These are phyloP conservation scores for Gambelia wislizenii DNA, from an alignment of 2,797 vertebrate genomes.

Conservation along the genomic window DNA sequence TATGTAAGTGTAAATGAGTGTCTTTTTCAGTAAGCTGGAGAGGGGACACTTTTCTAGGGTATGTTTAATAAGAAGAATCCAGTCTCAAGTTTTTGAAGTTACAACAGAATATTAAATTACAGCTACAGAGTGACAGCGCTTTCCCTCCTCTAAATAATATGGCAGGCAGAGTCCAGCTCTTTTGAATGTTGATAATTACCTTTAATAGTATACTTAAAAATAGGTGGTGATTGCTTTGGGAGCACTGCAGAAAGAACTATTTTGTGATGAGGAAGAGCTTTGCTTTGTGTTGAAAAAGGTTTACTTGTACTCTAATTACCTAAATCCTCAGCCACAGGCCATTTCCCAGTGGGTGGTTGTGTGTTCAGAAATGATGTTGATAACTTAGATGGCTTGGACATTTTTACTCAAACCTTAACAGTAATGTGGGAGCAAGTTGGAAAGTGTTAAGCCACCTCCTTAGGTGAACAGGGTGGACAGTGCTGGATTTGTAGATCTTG, in stretches of 20 bases:
- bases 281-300: slow-evolving; percentile 52
- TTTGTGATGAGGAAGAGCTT: slow-evolving; percentile 26
- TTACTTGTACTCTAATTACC: slow-evolving; percentile 59
- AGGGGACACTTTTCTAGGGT: neutral
- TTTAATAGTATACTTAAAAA: slow-evolving; percentile 66
- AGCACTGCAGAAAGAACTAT: slow-evolving; percentile 32
- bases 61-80: neutral
- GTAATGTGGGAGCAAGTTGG: too few species aligned
- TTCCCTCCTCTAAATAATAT: neutral
- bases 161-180: slow-evolving; percentile 41
- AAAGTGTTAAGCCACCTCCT: too few species aligned
- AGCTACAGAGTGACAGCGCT: neutral
- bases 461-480: too few species aligned
- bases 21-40: neutral
- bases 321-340: slow-evolving; percentile 65
- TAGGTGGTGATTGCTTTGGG: slow-evolving; percentile 46
- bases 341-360: slow-evolving; percentile 67
- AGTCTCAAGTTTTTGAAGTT: neutral
- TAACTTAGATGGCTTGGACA: slow-evolving; percentile 24
- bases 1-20: neutral
- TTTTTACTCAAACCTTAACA: neutral
- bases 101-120: neutral
- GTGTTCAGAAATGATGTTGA: slow-evolving; percentile 36
- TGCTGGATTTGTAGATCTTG: too few species aligned
- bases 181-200: slow-evolving; percentile 66